A percentile compares a stretch with the other conserved stretches of the same genome.
These are phyloP conservation scores for Rafetus swinhoei DNA, from an alignment of 2,113 vertebrate species.

Conservation along the genomic window DNA sequence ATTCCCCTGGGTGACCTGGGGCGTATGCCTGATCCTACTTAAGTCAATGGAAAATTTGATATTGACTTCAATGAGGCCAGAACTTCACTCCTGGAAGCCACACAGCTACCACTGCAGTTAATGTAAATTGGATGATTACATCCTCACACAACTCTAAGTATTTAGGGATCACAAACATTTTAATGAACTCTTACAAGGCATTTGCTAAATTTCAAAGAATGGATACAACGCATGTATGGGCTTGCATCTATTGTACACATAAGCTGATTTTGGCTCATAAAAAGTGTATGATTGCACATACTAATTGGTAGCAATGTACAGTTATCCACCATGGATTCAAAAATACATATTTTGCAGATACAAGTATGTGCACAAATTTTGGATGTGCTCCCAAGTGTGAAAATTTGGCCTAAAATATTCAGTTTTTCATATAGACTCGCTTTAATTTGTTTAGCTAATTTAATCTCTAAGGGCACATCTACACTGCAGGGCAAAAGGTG, in stretches of 20 bases:
- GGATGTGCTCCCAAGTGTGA: not conserved
- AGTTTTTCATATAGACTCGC: not conserved
- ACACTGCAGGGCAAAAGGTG: too few species aligned
- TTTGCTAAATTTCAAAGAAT: not conserved
- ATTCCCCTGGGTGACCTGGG: not conserved
- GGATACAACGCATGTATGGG: rapidly evolving
- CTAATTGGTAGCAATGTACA: not conserved
- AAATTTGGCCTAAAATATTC: not conserved
- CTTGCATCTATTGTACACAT: not conserved
- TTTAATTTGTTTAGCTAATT: not conserved
- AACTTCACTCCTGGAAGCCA: not conserved
- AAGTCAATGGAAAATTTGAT: not conserved
- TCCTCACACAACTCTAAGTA: not conserved
- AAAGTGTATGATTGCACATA: not conserved
- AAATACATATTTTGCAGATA: not conserved
- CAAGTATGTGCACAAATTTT: not conserved
- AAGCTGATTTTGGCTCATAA: not conserved
- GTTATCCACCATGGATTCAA: not conserved
- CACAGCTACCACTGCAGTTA: too few species aligned
- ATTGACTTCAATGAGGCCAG: not conserved
- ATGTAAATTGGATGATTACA: not conserved
- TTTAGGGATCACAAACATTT: constrained; percentile 1
- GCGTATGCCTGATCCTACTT: not conserved
- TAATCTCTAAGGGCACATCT: not conserved
- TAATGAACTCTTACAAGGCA: not conserved